Conservation (phyloP, 2,113 vertebrate genomes). For the Indicator indicator region DNA sequence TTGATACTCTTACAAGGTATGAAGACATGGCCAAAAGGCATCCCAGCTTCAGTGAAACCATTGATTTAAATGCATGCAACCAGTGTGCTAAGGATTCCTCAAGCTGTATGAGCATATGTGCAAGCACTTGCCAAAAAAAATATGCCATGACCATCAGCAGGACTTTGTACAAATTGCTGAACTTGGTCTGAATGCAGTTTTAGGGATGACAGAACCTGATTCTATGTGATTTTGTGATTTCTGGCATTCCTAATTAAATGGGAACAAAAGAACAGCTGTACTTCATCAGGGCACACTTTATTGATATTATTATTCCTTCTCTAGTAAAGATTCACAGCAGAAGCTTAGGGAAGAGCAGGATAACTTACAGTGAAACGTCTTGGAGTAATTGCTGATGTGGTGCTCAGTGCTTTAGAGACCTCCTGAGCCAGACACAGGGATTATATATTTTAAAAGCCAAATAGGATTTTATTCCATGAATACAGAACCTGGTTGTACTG, state of each 20-base stretch:
- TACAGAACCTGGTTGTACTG: background rate
- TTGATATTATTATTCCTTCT: background rate
- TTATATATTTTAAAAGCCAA: fast-evolving
- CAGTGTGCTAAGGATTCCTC: background rate
- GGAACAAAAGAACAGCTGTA: background rate
- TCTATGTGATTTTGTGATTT: background rate
- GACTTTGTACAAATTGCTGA: background rate
- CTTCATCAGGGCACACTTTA: background rate
- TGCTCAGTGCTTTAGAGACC: background rate
- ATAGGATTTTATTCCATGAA: background rate
- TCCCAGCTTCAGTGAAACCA: background rate
- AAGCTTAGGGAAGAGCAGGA: background rate
- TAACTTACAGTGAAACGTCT: background rate
- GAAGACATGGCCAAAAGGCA: background rate
- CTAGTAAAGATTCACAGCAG: fast-evolving
- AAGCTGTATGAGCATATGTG: background rate
- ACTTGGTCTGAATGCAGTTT: background rate
- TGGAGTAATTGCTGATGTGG: background rate
- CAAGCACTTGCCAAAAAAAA: background rate
- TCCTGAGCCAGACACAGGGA: background rate
- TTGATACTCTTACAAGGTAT: background rate
- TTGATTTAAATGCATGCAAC: background rate
- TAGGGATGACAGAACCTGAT: background rate
- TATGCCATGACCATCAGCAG: background rate
- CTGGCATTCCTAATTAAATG: background rate